Evolutionary conservation across 2,888 invertebrate genomes (phyloP).

Genomic region (Mimumesa dahlbomi): DNA sequence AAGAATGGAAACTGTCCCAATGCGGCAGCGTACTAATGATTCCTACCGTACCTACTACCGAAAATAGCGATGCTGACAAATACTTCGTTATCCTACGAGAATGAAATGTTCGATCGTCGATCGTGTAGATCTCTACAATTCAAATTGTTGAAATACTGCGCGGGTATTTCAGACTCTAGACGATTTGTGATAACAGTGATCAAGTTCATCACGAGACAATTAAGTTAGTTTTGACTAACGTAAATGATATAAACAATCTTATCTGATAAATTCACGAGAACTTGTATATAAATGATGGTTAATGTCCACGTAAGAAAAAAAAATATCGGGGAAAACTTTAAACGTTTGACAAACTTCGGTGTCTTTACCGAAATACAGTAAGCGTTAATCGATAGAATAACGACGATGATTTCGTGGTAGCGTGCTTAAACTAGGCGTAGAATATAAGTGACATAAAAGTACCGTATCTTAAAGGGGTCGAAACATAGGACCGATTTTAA

Average conservation of each 20-base stretch:
- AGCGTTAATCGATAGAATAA: constrained; percentile 37
- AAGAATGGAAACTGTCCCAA: neutral
- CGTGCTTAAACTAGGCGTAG: constrained; percentile 38
- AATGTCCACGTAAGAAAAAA: no score
- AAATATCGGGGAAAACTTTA: no score
- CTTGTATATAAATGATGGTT: constrained; percentile 38
- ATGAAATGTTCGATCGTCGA: neutral
- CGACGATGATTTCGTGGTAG: constrained; percentile 33
- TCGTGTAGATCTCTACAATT: constrained; percentile 4
- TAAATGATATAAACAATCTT: neutral
- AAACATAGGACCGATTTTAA: constrained; percentile 38
- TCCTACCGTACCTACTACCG: neutral
- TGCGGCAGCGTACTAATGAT: neutral
- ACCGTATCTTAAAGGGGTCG: constrained; percentile 32
- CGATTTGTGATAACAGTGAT: constrained; percentile 1
- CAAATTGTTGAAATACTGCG: neutral
- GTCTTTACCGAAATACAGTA: constrained; percentile 7
- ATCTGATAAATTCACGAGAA: neutral
- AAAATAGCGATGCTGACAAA: neutral
- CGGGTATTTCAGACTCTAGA: neutral
- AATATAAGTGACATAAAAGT: constrained; percentile 32
- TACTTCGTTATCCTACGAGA: neutral
- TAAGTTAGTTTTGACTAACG: no score
- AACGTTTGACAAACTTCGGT: constrained; percentile 21
- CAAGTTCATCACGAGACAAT: neutral